Percentiles rank a stretch among this genome's conserved stretches.
phyloP scores from a whole-genome alignment of 2,113 vertebrate genomes.

The Pogonocichla stellata region DNA sequence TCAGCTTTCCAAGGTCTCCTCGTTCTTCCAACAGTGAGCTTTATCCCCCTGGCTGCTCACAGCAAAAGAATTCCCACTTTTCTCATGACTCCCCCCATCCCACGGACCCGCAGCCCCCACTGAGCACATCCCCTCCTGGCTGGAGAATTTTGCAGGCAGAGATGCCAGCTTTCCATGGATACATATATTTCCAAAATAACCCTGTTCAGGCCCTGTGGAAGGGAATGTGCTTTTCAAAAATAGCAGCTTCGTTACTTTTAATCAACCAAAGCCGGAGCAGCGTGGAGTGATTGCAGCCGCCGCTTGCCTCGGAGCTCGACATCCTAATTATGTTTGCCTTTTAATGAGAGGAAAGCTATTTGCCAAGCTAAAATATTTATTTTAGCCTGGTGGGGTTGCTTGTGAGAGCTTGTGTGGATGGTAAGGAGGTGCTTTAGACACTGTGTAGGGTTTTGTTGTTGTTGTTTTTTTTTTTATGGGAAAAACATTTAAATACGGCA shows the following conservation, averaged over 20 bases:
- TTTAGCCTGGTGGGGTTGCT: slow-evolving; percentile 8
- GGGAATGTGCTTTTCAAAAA: slow-evolving; percentile 3
- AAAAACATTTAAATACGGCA: neutral
- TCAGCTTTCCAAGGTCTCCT: neutral
- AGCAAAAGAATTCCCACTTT: neutral
- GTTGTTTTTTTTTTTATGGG: neutral
- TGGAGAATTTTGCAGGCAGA: neutral
- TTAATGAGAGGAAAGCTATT: slow-evolving; percentile 16
- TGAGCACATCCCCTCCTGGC: rapidly evolving
- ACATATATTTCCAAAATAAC: neutral
- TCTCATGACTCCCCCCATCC: neutral
- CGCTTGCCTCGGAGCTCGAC: neutral
- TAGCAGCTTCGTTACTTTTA: neutral
- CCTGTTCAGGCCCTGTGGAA: rapidly evolving
- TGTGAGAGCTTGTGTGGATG: neutral
- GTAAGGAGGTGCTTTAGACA: neutral
- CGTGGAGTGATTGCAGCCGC: neutral
- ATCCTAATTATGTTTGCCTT: slow-evolving; percentile 1
- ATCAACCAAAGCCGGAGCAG: neutral
- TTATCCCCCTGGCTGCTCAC: rapidly evolving
- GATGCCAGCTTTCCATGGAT: neutral
- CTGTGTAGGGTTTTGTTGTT: neutral
- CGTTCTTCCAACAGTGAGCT: neutral
- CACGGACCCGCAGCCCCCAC: rapidly evolving
- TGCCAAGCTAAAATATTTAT: slow-evolving; percentile 32